Evolutionary conservation across 2,888 invertebrate species (phyloP), one percentile per base, ranked within the genome.

Genomic region (Vanessa cardui): DNA sequence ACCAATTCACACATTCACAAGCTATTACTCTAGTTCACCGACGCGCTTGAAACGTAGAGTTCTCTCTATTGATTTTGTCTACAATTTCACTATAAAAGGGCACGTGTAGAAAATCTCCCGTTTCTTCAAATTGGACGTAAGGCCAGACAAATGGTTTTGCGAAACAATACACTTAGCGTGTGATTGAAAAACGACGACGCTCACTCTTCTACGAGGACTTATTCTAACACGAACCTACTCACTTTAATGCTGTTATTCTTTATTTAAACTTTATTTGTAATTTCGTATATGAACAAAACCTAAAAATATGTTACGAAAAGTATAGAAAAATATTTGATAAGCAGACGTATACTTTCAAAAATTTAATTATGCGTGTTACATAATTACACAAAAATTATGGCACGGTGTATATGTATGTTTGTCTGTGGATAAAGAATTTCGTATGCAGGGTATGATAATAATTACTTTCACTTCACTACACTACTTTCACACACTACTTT

Each of bases 101-200:
- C 72, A 58, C 67, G 70, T 69, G 69, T 68, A 67, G 58, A 69
- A 67, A 71, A 66, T 72, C 66, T 73, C 67, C 50, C 59, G 62
- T 69, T 65, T 63, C 72, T 68, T 62, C 73, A 69, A 74, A 85
- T 84, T 82, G 82, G 78, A 81, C 74, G 78, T 77, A 78, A 84
- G 79, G 81, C 83, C 74, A 83, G 84, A 86, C 80, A 80, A 84
- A 85, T 85, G 84, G 78, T 76, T 58, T 70, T 75, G 70, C 73
- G 80, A 77, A 82, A 82, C 83, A 82, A 82, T 80, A 80, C 81
- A 83, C 83, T 82, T 78, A 79, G 74, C 69, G 70, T 20, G 74
- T 82, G 84, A 70, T 73, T 69, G 72, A 73, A 70, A 71, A 71
- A 71, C 71, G 71, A 71, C 69, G 20, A 61, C 44, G 6, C 66